Percentiles rank a stretch among this genome's conserved stretches.
Evolutionary conservation across 2,888 invertebrate genomes (phyloP).

Genomic region (Apeira syringaria): DNA sequence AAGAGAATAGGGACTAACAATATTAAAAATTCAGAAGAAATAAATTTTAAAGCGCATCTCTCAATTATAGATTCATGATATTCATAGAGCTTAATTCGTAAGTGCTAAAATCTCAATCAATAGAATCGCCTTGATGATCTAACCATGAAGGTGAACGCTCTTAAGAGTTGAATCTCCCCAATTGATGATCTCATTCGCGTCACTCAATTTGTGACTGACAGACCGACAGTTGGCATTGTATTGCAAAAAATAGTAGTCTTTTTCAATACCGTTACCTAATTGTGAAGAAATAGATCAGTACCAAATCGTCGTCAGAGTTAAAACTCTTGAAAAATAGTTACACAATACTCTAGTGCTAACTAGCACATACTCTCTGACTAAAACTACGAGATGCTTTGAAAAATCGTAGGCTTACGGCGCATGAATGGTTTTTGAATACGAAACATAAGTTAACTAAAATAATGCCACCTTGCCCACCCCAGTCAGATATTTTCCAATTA

Average conservation of each 20-base stretch:
- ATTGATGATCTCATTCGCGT: slow-evolving; percentile 19
- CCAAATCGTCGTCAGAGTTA: too few relatives aligned
- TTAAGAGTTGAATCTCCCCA: slow-evolving; percentile 11
- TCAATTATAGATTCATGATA: not conserved
- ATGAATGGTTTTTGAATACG: too few relatives aligned
- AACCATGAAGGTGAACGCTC: slow-evolving; percentile 36
- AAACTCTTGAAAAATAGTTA: too few relatives aligned
- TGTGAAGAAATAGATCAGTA: not conserved
- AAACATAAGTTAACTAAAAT: too few relatives aligned
- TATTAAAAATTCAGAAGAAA: too few relatives aligned
- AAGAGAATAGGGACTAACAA: too few relatives aligned
- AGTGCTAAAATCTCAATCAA: slow-evolving; percentile 20
- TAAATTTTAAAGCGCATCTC: not conserved
- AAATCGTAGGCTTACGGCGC: too few relatives aligned
- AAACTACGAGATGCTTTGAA: too few relatives aligned
- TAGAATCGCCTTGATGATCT: slow-evolving; percentile 38
- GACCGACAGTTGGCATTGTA: slow-evolving; percentile 7
- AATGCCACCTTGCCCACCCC: too few relatives aligned
- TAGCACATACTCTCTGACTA: too few relatives aligned
- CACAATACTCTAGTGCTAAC: too few relatives aligned
- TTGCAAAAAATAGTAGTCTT: slow-evolving; percentile 4
- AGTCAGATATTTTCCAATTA: too few relatives aligned
- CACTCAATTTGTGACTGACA: slow-evolving; percentile 1
- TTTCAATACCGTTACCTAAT: slow-evolving; percentile 3
- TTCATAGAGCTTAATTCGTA: not conserved